Base-by-base conservation (phyloP, 1,140 invertebrate genomes). In the Thalassaphorura encarpata region DNA sequence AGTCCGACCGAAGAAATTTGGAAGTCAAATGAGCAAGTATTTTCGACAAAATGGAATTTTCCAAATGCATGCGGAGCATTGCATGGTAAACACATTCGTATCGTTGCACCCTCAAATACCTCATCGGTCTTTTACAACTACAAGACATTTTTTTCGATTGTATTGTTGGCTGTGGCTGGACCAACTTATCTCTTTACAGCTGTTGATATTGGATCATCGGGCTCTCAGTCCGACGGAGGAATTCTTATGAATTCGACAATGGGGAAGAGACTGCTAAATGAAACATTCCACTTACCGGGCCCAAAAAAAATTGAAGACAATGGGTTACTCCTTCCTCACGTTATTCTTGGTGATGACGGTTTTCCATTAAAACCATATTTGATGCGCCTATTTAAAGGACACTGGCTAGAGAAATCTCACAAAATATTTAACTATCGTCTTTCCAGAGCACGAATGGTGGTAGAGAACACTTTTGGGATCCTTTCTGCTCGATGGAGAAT, bases 381-480 rank as follows among this genome's bases (percentile, higher is more conserved):
- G 19, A 66, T 73, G 64, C 66, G 67, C 51, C 72, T 70, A 46
- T 73, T 66, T 57, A 58, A 66, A 18, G 52, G 68, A 52, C 69
- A 58, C 52, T 41, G 52, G 45, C 21, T 57, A 39, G 29, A 11
- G 18, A 26, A 33, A 13, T 24, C 39, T 3, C 6, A 53, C 16
- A 3, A 24, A 29, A 19, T 57, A 3, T 72, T 69, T 53, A 72
- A 71, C 60, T 73, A 71, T 56, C 50, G 70, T 46, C 57, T 73
- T 36, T 69, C 65, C 54, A 65, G 68, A 58, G 69, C 69, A 48
- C 60, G 69, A 63, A 52, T 68, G 52, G 63, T 66, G 23, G 66
- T 73, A 47, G 68, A 73, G 67, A 72, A 71, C 68, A 67, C 68
- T 13, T 75, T 75, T 60, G 70, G 71, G 24, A 72, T 74, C 47